phyloP scores from a whole-genome alignment of 2,888 invertebrate species.

The Pediacus dermestoides region DNA sequence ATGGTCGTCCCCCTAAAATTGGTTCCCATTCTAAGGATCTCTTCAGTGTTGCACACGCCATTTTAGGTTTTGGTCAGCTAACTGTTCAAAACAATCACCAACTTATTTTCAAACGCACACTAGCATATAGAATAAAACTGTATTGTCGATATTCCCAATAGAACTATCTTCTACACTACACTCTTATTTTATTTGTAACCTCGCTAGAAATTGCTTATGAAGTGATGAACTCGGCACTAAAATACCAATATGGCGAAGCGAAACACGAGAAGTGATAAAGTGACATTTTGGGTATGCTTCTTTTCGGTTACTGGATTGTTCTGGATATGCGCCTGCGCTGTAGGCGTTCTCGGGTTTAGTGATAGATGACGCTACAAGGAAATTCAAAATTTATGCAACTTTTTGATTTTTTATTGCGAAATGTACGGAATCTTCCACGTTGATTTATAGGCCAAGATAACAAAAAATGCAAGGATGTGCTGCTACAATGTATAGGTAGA shows the following conservation, averaged over 20 bases:
- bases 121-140: neutral
- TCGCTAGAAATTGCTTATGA: constrained; percentile 1
- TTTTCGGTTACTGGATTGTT: too few relatives aligned
- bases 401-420: too few relatives aligned
- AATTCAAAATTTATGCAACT: too few relatives aligned
- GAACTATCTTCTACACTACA: constrained; percentile 20
- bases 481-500: too few relatives aligned
- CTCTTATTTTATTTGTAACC: constrained; percentile 17
- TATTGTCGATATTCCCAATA: constrained; percentile 30
- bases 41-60: constrained; percentile 98
- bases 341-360: too few relatives aligned
- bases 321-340: too few relatives aligned
- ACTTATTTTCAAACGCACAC: constrained; percentile 28
- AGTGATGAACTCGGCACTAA: constrained; percentile 16
- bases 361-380: too few relatives aligned
- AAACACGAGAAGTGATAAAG: constrained; percentile 40
- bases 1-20: constrained; percentile 77
- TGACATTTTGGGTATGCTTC: constrained; percentile 36
- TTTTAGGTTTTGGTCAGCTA: constrained; percentile 54
- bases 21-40: constrained; percentile 94
- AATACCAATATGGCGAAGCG: constrained; percentile 44
- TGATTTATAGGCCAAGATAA: too few relatives aligned
- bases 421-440: too few relatives aligned
- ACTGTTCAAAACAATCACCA: constrained; percentile 36
- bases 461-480: too few relatives aligned